Percentiles rank a stretch among this genome's conserved stretches.
Evolutionary conservation across 2,113 vertebrate genomes (phyloP).

Genomic region (Cygnus atratus): DNA sequence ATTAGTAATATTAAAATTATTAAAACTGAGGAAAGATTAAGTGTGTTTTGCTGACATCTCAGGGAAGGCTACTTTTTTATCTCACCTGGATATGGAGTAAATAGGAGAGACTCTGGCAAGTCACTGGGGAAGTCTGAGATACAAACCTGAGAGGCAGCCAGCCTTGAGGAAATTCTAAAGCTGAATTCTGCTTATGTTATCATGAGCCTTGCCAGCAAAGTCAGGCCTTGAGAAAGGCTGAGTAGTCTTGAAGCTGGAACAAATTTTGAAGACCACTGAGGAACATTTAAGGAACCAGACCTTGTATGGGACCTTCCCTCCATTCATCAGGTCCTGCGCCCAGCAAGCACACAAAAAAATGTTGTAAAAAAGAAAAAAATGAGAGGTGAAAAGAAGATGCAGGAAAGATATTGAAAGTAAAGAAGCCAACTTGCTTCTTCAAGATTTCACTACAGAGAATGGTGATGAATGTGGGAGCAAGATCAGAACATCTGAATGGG

Average conservation of each 20-base stretch:
- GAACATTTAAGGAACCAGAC: not conserved
- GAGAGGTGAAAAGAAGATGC: not conserved
- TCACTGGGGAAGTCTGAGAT: not conserved
- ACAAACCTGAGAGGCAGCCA: not conserved
- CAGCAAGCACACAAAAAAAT: not conserved
- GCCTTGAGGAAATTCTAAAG: not conserved
- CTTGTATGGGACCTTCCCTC: not conserved
- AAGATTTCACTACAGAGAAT: not conserved
- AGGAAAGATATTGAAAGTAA: not conserved
- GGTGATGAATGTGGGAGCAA: fast-evolving
- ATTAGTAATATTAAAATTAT: not conserved
- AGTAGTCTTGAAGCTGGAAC: not conserved
- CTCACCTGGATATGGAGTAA: not conserved
- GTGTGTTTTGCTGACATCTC: not conserved
- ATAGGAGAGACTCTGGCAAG: not conserved
- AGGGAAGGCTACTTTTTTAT: not conserved
- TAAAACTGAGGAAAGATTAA: not conserved
- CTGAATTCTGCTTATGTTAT: not conserved
- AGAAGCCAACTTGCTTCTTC: not conserved
- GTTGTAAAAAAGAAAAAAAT: not conserved
- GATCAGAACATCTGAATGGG: not conserved
- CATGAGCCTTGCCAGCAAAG: not conserved
- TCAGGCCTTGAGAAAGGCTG: not conserved
- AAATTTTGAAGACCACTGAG: not conserved
- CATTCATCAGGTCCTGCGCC: not conserved